Base-by-base conservation (phyloP, 2,113 vertebrate species). In the Bostrychus sinensis region DNA sequence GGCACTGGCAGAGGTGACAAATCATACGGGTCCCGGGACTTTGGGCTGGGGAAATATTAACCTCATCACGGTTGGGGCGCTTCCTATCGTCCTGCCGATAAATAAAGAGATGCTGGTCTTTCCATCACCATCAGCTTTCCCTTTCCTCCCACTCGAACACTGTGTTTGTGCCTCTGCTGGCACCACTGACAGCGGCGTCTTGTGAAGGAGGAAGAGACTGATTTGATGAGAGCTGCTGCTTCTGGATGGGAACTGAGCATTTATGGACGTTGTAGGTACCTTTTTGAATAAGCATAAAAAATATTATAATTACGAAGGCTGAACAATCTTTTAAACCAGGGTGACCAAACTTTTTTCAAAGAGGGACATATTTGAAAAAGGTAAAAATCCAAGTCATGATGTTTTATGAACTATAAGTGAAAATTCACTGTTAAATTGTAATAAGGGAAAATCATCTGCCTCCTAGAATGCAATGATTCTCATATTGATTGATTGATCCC, bases 101-200 rank as follows among this genome's bases (percentile, higher is more conserved):
- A 84, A 86, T 86, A 76, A 76, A 82, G 75, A 80, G 72, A 77
- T 64, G 77, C 71, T 62, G 81, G 83, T 85, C 77, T 51, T 76
- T 89, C 82, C 82, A 80, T 87, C 84, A 72, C 80, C 67, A 83
- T 81, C 81, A 66, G 77, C 70, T 70, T 70, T 72, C 83, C 45
- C 62, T 83, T 80, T 87, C 84, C 86, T 88, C 85, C 86, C 81
- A 86, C 82, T 86, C 79, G 78, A 74, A 72, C 80, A 43, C 83
- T 86, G 62, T 81, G 77, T 86, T 85, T 78, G 78, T 78, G 75
- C 86, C 84, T 88, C 81, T 77, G 66, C 73, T 84, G 81, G 81
- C 77, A 76, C 75, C 66, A 66, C 77, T 56, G 80, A 82, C 78
- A 53, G 79, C 57, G 62, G 70, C 56, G 55, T 77, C 70, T 86